Percentiles rank a stretch among this genome's conserved stretches.
These are phyloP conservation scores for Cheilosia grossa DNA, from an alignment of 2,888 invertebrate species.

Conservation along the genomic window DNA sequence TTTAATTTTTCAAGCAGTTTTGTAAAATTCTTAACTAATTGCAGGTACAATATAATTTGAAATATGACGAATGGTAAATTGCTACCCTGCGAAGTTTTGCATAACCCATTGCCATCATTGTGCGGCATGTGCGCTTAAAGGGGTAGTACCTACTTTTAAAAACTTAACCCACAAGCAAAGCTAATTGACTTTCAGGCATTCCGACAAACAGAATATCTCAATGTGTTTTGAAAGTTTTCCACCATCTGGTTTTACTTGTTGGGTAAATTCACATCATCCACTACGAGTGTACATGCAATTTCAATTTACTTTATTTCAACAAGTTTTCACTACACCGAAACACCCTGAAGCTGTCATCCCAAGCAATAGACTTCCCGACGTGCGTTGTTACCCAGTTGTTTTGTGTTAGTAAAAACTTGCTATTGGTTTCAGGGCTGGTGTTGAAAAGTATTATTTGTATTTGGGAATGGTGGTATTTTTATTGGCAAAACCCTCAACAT, in stretches of 20 bases:
- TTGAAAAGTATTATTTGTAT: too few relatives aligned
- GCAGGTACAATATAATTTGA: too few relatives aligned
- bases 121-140: too few relatives aligned
- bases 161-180: neutral
- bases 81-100: too few relatives aligned
- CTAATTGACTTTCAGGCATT: constrained; percentile 9
- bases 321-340: constrained; percentile 14
- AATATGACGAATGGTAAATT: too few relatives aligned
- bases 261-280: constrained; percentile 9
- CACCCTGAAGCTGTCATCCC: neutral
- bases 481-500: too few relatives aligned
- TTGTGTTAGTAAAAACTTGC: neutral
- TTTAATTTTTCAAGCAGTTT: too few relatives aligned
- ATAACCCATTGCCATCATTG: too few relatives aligned
- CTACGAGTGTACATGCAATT: constrained; percentile 10
- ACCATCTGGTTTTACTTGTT: constrained; percentile 1
- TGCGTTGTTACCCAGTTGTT: neutral
- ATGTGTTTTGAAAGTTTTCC: neutral
- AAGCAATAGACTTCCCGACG: constrained; percentile 14
- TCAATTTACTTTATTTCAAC: constrained; percentile 14
- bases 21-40: too few relatives aligned
- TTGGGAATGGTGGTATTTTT: too few relatives aligned
- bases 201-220: neutral
- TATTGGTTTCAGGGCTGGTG: too few relatives aligned
- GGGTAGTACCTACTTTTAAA: neutral